phyloP scores from a whole-genome alignment of 1,140 invertebrate genomes.

The Coelopa frigida region DNA sequence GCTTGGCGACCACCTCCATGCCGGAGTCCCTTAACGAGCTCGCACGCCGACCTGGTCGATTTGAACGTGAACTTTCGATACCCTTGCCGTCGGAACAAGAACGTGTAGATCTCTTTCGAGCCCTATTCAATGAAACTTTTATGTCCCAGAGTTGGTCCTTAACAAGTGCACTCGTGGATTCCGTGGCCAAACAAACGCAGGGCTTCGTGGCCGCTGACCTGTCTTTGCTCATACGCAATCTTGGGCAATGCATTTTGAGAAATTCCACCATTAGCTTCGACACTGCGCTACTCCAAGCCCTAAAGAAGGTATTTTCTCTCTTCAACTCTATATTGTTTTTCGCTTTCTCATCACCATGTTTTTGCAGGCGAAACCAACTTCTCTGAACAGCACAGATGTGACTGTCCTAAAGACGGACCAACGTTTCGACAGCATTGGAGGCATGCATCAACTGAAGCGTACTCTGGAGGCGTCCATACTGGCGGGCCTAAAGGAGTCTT shows the following conservation, averaged over 20 bases:
- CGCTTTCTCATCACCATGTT: neutral
- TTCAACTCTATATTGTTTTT: neutral
- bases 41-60: slow-evolving; percentile 38
- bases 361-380: slow-evolving; percentile 38
- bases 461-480: slow-evolving; percentile 55
- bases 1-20: slow-evolving; percentile 44
- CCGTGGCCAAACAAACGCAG: slow-evolving; percentile 30
- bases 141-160: neutral
- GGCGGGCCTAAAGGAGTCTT: slow-evolving; percentile 57
- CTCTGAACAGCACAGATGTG: slow-evolving; percentile 50
- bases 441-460: slow-evolving; percentile 56
- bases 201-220: slow-evolving; percentile 33
- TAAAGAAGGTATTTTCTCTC: neutral
- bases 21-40: slow-evolving; percentile 37
- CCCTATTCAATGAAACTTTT: slow-evolving; percentile 6
- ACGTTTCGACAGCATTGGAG: slow-evolving; percentile 57
- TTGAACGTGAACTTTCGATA: slow-evolving; percentile 47
- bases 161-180: slow-evolving; percentile 12
- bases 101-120: slow-evolving; percentile 18
- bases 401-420: slow-evolving; percentile 45
- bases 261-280: neutral
- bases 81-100: slow-evolving; percentile 53
- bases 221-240: slow-evolving; percentile 20
- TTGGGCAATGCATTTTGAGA: slow-evolving; percentile 15
- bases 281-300: neutral